Evolutionary conservation across 2,888 invertebrate genomes (phyloP), one percentile per base, ranked within the genome.

Genomic region (Apotomis betuletana): DNA sequence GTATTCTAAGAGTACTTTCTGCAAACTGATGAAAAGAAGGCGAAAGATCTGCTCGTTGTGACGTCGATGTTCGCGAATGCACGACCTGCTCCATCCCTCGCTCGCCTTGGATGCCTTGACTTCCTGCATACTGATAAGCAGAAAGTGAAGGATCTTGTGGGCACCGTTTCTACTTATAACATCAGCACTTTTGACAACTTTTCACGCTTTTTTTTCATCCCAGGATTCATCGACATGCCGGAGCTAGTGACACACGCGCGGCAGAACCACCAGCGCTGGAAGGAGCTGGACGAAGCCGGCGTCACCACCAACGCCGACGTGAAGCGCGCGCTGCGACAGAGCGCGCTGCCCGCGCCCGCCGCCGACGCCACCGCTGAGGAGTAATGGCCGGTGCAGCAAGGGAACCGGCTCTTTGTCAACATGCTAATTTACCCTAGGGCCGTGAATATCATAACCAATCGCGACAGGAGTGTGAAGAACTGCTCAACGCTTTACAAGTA

Each of bases 61-160:
- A 99, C 99, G 99, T 99, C 99, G 8, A 97, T 98, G 95, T 99
- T 99, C 95, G 99, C 74, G 95, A n/a, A n/a, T n/a, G n/a, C n/a
- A n/a, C 95, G 74, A 96, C 97, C 1, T 99, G 99, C 92, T 99
- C 98, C 83, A 97, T 99, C 86, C 99, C 99, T 68, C 97, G 98
- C 91, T 98, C 99, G 74, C 15, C 15, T 27, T 27, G 27, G 27
- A 27, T 27, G 27, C 27, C 27, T 27, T 27, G 27, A 27, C 27
- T 27, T 27, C 27, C 27, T 27, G 27, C 27, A 27, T 27, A 27
- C 27, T 27, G 27, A 27, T 27, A 2, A 27, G 27, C 27, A 27
- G 27, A 27, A 27, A 27, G 27, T 27, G 27, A 27, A 27, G 27
- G 27, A 27, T 27, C 27, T 27, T 27, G 27, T 27, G 27, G 2